phyloP scores from a whole-genome alignment of 2,113 vertebrate species.

The Coregonus clupeaformis region DNA sequence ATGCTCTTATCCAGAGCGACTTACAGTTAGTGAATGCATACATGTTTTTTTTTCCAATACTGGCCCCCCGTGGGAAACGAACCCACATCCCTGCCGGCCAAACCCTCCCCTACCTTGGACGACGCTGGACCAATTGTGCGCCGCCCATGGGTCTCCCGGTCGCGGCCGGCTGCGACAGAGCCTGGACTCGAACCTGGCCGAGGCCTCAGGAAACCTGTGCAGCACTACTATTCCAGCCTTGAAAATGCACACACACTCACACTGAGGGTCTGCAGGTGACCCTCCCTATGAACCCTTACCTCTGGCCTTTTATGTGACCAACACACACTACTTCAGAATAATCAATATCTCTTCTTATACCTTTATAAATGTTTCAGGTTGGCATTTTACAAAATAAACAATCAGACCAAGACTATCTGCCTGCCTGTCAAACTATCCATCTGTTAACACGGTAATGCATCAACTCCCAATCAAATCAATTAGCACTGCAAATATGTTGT shows the following conservation, averaged over 20 bases:
- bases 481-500: background rate
- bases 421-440: conserved; percentile 16
- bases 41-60: too few species aligned
- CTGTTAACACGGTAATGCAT: conserved; percentile 1
- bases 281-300: conserved; percentile 1
- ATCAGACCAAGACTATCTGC: conserved; percentile 28
- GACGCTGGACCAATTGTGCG: too few species aligned
- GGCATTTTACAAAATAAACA: conserved; percentile 12
- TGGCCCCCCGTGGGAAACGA: too few species aligned
- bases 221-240: conserved; percentile 31
- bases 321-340: conserved; percentile 27
- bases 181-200: too few species aligned
- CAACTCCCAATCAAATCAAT: conserved; percentile 7
- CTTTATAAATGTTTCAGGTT: conserved; percentile 48
- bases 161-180: too few species aligned
- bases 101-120: too few species aligned
- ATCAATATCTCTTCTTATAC: conserved; percentile 50
- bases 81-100: too few species aligned
- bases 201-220: conserved; percentile 43
- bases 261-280: background rate
- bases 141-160: too few species aligned
- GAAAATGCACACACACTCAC: conserved; percentile 38
- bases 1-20: too few species aligned
- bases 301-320: background rate
- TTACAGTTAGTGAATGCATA: too few species aligned